phyloP scores from a whole-genome alignment of 1,140 invertebrate genomes.

The Macrobrachium rosenbergii region DNA sequence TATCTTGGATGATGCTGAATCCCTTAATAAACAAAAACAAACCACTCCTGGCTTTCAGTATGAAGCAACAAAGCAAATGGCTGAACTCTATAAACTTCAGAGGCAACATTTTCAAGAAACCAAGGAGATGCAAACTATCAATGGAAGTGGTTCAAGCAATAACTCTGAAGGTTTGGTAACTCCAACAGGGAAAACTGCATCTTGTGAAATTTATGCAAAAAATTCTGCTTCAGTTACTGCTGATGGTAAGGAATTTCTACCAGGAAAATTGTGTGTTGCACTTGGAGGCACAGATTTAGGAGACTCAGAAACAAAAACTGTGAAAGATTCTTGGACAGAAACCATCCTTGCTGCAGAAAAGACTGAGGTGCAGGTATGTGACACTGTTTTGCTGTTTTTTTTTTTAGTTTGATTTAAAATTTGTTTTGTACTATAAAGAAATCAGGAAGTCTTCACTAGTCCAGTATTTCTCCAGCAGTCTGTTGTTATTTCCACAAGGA shows the following conservation, averaged over 20 bases:
- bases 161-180: background rate
- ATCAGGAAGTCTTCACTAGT: too few relatives aligned
- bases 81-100: background rate
- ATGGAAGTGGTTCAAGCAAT: too few relatives aligned
- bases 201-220: background rate
- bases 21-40: background rate
- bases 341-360: background rate
- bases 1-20: background rate
- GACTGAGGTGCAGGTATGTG: conserved; percentile 12
- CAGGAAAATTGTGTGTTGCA: background rate
- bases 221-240: background rate
- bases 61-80: conserved; percentile 13
- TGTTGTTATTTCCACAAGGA: too few relatives aligned
- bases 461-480: too few relatives aligned
- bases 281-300: background rate
- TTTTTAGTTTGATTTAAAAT: too few relatives aligned
- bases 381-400: background rate
- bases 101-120: background rate
- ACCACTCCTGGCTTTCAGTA: background rate
- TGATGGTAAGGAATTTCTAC: too few relatives aligned
- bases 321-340: conserved; percentile 22
- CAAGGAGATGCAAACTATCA: conserved; percentile 5
- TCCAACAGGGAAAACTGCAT: background rate
- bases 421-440: background rate
- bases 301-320: background rate